A percentile compares a stretch with the other conserved stretches of the same genome.
Evolutionary conservation across 2,888 invertebrate species (phyloP).

Genomic region (Tribolium freemani): DNA sequence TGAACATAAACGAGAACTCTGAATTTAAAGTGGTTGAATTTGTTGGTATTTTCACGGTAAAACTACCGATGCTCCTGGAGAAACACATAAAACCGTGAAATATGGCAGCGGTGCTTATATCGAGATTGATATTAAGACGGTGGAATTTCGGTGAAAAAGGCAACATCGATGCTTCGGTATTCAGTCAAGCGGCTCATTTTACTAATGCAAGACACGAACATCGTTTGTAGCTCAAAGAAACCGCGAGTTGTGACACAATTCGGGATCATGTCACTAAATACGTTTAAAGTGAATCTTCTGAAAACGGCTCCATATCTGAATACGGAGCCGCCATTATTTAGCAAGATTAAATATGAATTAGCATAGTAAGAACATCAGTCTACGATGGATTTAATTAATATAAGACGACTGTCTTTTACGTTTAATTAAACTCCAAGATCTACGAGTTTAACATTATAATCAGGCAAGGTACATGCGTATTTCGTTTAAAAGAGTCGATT

Average conservation of each 20-base stretch:
- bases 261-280: constrained; percentile 10
- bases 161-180: constrained; percentile 12
- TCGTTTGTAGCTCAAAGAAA: constrained; percentile 28
- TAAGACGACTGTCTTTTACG: constrained; percentile 22
- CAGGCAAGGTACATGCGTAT: constrained; percentile 10
- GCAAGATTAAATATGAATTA: constrained; percentile 26
- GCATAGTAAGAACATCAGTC: constrained; percentile 2
- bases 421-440: constrained; percentile 5
- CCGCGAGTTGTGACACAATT: constrained; percentile 33
- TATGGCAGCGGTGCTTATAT: constrained; percentile 10
- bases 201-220: constrained; percentile 29
- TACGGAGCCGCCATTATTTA: constrained; percentile 5
- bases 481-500: neutral
- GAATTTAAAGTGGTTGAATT: constrained; percentile 38
- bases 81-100: constrained; percentile 32
- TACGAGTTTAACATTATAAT: constrained; percentile 21
- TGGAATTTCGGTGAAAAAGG: constrained; percentile 4
- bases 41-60: constrained; percentile 15
- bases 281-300: neutral
- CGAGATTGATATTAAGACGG: constrained; percentile 27
- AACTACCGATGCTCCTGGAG: neutral
- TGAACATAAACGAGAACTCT: constrained; percentile 34
- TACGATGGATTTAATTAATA: constrained; percentile 9
- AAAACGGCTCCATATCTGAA: neutral
- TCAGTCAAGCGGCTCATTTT: constrained; percentile 26